phyloP scores from a whole-genome alignment of 2,888 invertebrate species.

The Ligdia adustata region DNA sequence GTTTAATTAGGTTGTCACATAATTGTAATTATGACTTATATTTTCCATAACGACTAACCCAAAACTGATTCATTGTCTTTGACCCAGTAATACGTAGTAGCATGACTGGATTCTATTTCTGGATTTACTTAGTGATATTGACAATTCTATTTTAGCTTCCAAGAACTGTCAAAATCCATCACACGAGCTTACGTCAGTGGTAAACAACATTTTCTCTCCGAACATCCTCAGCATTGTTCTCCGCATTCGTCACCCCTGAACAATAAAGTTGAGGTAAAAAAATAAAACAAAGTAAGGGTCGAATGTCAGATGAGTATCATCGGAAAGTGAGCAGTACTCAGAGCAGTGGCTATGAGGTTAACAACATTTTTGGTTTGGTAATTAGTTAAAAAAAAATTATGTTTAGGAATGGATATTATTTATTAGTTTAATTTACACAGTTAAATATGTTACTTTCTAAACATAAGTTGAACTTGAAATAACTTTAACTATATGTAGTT shows the following conservation, averaged over 20 bases:
- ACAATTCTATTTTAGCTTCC: not conserved
- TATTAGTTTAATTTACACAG: too few species aligned
- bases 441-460: too few species aligned
- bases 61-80: too few species aligned
- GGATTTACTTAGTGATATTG: too few species aligned
- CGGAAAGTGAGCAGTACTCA: conserved; percentile 52
- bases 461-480: too few species aligned
- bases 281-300: conserved; percentile 62
- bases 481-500: too few species aligned
- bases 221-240: conserved; percentile 42
- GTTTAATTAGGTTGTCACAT: too few species aligned
- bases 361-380: conserved; percentile 31
- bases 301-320: conserved; percentile 59
- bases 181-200: not conserved
- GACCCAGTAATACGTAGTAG: too few species aligned
- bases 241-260: conserved; percentile 50
- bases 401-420: too few species aligned
- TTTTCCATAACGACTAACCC: too few species aligned
- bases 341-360: conserved; percentile 41
- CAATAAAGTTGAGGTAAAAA: conserved; percentile 61
- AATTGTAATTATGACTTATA: too few species aligned
- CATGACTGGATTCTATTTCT: too few species aligned
- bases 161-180: conserved; percentile 1
- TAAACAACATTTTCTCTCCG: conserved; percentile 17
- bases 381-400: not conserved